A percentile compares a stretch with the other conserved stretches of the same genome.
Evolutionary conservation across 2,888 invertebrate genomes (phyloP).

Genomic region (Tanypteryx hageni): DNA sequence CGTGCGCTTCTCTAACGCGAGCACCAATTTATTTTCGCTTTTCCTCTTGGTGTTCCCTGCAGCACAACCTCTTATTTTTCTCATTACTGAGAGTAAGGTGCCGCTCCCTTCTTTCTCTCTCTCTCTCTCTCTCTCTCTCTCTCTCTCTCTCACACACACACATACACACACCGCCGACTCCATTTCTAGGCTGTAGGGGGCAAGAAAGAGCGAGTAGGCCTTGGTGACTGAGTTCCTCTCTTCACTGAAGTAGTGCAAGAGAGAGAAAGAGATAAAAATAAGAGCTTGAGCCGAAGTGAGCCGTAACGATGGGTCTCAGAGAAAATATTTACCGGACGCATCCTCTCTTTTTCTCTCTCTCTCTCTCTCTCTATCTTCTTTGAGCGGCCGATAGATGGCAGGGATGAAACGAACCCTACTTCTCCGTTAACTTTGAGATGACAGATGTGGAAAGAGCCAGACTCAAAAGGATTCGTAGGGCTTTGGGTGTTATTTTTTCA

Average conservation of each 20-base stretch:
- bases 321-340: neutral
- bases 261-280: too few relatives aligned
- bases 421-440: neutral
- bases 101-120: neutral
- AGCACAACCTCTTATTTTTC: neutral
- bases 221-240: neutral
- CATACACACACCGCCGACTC: neutral
- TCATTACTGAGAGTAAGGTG: neutral
- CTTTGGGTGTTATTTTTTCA: neutral
- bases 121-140: neutral
- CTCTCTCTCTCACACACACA: neutral
- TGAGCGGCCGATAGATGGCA: constrained; percentile 3
- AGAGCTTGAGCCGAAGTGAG: neutral
- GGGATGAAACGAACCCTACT: neutral
- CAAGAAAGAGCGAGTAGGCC: neutral
- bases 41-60: too few relatives aligned
- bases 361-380: neutral
- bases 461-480: neutral
- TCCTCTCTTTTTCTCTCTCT: neutral
- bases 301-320: neutral
- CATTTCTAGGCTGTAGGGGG: neutral
- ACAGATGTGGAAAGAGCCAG: neutral
- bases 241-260: neutral
- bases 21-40: too few relatives aligned
- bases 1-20: too few relatives aligned